phyloP scores from a whole-genome alignment of 2,888 invertebrate genomes.

The Agapostemon virescens region DNA sequence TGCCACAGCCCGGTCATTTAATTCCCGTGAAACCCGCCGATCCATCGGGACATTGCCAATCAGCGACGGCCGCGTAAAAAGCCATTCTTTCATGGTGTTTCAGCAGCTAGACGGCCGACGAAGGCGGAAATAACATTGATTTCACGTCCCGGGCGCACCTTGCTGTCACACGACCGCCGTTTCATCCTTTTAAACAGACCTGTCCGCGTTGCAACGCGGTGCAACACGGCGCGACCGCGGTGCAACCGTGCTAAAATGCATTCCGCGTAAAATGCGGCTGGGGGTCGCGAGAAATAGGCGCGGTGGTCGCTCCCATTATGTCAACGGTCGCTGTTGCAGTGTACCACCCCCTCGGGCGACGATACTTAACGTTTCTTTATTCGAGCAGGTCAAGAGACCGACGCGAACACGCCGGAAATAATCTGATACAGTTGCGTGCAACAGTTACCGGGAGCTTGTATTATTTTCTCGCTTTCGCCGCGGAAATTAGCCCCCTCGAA shows the following conservation, averaged over 20 bases:
- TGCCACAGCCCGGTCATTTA: not conserved
- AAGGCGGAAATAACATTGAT: conserved; percentile 56
- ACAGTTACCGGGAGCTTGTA: not conserved
- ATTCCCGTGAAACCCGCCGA: conserved; percentile 7
- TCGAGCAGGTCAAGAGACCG: not conserved
- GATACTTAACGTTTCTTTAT: conserved; percentile 12
- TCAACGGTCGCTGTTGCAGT: not conserved
- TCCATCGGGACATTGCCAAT: conserved; percentile 27
- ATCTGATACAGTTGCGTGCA: conserved; percentile 5
- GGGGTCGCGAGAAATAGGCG: conserved; percentile 37
- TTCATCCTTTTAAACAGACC: conserved; percentile 55
- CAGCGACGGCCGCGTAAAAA: conserved; percentile 21
- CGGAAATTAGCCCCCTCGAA: not conserved
- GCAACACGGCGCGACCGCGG: conserved; percentile 20
- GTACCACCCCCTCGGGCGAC: not conserved
- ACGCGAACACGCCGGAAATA: not conserved
- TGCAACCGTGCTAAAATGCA: not conserved
- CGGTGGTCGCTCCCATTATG: conserved; percentile 19
- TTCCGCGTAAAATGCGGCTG: conserved; percentile 36
- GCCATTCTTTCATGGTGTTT: conserved; percentile 27
- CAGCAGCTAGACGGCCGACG: conserved; percentile 14
- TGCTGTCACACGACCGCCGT: conserved; percentile 47
- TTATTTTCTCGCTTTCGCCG: not conserved
- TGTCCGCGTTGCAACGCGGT: conserved; percentile 25
- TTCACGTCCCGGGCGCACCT: conserved; percentile 57